Evolutionary conservation across 2,888 invertebrate genomes (phyloP), one percentile per base, ranked within the genome.

Genomic region (Altica lythri): DNA sequence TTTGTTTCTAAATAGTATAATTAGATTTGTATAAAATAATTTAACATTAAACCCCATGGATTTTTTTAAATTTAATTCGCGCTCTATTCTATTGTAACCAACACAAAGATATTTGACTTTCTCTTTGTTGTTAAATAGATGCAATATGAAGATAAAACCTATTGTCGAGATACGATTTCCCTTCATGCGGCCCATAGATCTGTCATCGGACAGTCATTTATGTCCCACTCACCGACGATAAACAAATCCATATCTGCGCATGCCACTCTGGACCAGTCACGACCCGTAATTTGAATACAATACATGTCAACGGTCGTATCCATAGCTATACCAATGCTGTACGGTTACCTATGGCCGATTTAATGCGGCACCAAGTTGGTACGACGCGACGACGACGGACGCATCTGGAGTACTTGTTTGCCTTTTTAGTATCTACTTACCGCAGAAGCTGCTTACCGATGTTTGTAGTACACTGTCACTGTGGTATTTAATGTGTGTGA

Each of bases 251-350:
- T 69, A 74, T 74, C 74, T 69, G 73, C 72, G 74, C 73, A 74
- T 71, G 72, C 72, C 71, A 67, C 64, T 69, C 62, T 61, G 61
- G 63, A 64, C 67, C 61, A 70, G 75, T 74, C 75, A 75, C 74
- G 75, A 74, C 70, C 70, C 67, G 70, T 72, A 74, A 77, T 77
- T 77, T 77, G 75, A 77, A 77, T 77, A 77, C 76, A 76, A 76
- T 77, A 63, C 66, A 58, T 64, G 63, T 66, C 66, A 66, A 61
- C 64, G 62, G 65, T 62, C 60, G 48, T 48, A 27, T 17, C 48
- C 19, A n/a, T n/a, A n/a, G n/a, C n/a, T n/a, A 9, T 52, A 43
- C 46, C 59, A 55, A 53, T 60, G 57, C 55, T 47, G 59, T 46
- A 59, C 48, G 32, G 25, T 52, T 34, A 45, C 32, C 45, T 44